Evolutionary conservation across 2,797 vertebrate species (phyloP).

Genomic region (Sphenodon punctatus): DNA sequence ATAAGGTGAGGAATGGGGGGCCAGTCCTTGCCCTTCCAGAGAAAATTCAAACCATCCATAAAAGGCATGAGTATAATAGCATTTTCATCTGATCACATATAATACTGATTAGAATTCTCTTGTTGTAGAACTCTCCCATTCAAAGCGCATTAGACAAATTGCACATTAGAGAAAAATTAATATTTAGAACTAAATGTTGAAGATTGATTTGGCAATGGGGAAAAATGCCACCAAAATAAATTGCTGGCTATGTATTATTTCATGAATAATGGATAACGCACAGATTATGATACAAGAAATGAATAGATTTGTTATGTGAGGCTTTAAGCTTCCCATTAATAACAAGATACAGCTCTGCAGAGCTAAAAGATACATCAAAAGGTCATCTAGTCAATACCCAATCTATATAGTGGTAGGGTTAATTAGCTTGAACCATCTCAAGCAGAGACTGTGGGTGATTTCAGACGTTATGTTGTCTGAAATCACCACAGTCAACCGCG

Average conservation of each 20-base stretch:
- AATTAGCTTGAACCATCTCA: no score
- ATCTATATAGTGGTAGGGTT: no score
- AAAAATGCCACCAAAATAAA: background rate
- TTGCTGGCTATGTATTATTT: constrained; percentile 30
- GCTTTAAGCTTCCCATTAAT: no score
- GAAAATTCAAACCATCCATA: constrained; percentile 57
- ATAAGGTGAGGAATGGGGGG: background rate
- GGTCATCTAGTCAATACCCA: no score
- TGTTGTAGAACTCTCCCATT: background rate
- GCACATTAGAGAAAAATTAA: constrained; percentile 23
- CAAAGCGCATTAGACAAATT: background rate
- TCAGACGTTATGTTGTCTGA: no score
- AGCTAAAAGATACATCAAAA: no score
- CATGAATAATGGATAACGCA: constrained; percentile 55
- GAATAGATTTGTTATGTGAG: constrained; percentile 21
- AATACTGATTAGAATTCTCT: constrained; percentile 21
- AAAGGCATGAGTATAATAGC: constrained; percentile 32
- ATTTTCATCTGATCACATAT: constrained; percentile 30
- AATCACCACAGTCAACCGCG: no score
- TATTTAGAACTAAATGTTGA: background rate
- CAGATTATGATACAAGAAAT: constrained; percentile 47
- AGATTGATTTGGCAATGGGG: constrained; percentile 9
- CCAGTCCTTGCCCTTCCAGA: background rate
- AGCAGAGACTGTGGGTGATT: no score
- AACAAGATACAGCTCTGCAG: no score